Evolutionary conservation across 1,140 invertebrate genomes (phyloP), one percentile per base, ranked within the genome.

Genomic region (Bombus difficillimus): DNA sequence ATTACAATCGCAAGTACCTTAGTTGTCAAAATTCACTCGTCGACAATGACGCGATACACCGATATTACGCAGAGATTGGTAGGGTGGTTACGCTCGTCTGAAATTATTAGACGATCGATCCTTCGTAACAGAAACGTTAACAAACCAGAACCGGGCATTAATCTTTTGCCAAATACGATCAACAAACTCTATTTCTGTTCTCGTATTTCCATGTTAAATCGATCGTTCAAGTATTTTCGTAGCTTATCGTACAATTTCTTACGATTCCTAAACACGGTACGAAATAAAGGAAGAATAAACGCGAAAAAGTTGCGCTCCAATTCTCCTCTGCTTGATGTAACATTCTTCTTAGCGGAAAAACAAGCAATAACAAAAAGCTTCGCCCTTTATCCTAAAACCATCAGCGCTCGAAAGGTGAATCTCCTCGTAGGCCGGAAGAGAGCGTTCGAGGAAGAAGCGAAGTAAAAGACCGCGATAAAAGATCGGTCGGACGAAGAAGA

Each of bases 381-480:
- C 28, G 2, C 8, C 15, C 39, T 74, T 74, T 53, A 34, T 53
- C 47, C 6, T 18, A 74, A 64, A 41, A 13, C 37, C 32, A 18
- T 59, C 37, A 6, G 41, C 57, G 5, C 34, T n/a, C 37, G 53
- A 77, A 43, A 64, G 34, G 57, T 32, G 3, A 28, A 64, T n/a
- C 77, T 12, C 13, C 32, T 75, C 47, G 18, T 18, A 3, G 8
- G 28, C 37, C 41, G 22, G 37, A 28, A 47, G 22, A 22, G n/a
- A 53, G 47, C 47, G 18, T 22, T 53, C 47, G 18, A 80, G 9
- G 10, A 78, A 41, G 6, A 57, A 53, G 57, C n/a, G n/a, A n/a
- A 68, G 43, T 22, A 10, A 59, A 76, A 34, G 28, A 68, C 6
- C 47, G 47, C 9, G 71, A 82, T 43, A 64, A 82, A 75, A 75